Evolutionary conservation across 2,797 vertebrate species (phyloP).

Genomic region (Phalanger gymnotis): DNA sequence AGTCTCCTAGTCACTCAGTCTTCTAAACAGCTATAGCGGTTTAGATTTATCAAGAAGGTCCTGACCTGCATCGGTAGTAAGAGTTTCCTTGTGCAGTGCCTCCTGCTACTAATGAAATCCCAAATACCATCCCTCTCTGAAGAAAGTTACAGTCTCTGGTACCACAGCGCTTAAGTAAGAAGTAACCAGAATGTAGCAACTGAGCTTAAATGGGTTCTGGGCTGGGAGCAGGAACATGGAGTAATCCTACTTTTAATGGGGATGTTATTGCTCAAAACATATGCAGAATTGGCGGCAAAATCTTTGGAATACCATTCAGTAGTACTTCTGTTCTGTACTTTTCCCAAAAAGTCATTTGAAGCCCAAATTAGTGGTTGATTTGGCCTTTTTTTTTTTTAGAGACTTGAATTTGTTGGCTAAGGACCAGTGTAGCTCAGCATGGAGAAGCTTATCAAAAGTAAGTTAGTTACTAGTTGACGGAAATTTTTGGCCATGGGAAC

Average conservation of each 20-base stretch:
- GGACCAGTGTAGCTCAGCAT: background rate
- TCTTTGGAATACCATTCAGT: conserved; percentile 40
- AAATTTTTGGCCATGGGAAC: too few species aligned
- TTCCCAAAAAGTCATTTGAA: conserved; percentile 10
- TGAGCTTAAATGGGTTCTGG: background rate
- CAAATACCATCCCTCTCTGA: background rate
- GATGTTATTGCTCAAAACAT: background rate
- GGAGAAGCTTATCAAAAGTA: background rate
- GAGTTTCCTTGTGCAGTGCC: background rate
- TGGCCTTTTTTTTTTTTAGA: background rate
- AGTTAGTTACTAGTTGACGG: background rate
- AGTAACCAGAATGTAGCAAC: background rate
- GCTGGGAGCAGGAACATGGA: background rate
- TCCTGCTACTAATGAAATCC: background rate
- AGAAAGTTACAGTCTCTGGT: background rate
- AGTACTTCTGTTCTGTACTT: conserved; percentile 14
- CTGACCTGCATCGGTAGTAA: background rate
- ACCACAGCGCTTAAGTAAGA: background rate
- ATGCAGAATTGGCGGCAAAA: conserved; percentile 22
- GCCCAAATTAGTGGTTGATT: conserved; percentile 3
- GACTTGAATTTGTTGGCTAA: background rate
- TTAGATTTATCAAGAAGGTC: background rate
- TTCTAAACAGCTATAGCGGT: background rate
- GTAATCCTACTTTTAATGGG: background rate
- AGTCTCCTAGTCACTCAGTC: background rate